These are phyloP conservation scores for Rhagologus leucostigma DNA, from an alignment of 2,113 vertebrate species.

Conservation along the genomic window DNA sequence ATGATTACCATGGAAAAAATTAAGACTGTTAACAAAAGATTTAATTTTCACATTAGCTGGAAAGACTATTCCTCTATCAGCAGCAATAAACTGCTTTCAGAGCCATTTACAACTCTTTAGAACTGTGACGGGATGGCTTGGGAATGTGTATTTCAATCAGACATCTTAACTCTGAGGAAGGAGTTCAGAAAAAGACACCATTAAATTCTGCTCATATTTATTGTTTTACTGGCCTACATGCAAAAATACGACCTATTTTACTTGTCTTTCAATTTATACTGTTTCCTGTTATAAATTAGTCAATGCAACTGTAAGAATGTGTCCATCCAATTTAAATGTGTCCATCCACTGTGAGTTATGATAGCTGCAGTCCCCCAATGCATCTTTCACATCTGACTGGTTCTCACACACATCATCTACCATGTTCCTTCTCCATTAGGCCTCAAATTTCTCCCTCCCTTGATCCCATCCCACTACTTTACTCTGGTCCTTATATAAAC, in stretches of 20 bases:
- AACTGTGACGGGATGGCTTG: neutral
- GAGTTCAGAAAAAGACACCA: neutral
- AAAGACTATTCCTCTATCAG: neutral
- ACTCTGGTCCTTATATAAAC: neutral
- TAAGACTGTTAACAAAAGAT: neutral
- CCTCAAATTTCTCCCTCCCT: neutral
- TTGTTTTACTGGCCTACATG: neutral
- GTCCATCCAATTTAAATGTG: neutral
- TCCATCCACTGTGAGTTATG: neutral
- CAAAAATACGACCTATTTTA: neutral
- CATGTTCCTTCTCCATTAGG: neutral
- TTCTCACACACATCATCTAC: neutral
- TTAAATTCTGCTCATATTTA: neutral
- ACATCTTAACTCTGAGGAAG: neutral
- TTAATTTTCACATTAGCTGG: neutral
- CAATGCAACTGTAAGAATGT: neutral
- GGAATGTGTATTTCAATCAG: neutral
- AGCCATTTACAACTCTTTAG: neutral
- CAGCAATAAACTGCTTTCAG: neutral
- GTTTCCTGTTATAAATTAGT: neutral
- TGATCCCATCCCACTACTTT: neutral
- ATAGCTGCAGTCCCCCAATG: fast-evolving
- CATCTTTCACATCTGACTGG: neutral
- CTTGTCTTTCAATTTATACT: neutral
- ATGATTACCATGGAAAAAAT: neutral